Percentiles rank a stretch among this genome's conserved stretches.
phyloP scores from a whole-genome alignment of 2,113 vertebrate species.

The Coryphaenoides rupestris region DNA sequence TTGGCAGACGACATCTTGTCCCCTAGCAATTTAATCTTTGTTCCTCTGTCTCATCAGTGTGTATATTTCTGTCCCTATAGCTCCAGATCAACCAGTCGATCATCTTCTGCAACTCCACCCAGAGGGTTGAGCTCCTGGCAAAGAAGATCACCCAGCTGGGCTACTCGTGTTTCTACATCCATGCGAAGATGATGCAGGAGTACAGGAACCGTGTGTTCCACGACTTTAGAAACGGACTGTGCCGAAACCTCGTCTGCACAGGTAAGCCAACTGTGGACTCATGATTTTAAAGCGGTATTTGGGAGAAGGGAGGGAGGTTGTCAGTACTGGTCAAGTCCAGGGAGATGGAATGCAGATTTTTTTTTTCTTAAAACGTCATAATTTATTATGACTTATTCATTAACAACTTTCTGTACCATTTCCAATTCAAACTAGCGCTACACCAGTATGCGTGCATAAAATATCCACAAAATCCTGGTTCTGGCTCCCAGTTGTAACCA shows the following conservation, averaged over 20 bases:
- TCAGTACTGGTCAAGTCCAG: too few relatives aligned
- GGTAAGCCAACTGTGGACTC: slow-evolving; percentile 35
- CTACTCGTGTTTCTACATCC: slow-evolving; percentile 74
- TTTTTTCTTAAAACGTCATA: too few relatives aligned
- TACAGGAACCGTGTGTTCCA: slow-evolving; percentile 58
- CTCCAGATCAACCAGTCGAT: slow-evolving; percentile 75
- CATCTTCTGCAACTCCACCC: slow-evolving; percentile 74
- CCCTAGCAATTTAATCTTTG: too few relatives aligned
- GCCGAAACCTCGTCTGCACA: slow-evolving; percentile 72
- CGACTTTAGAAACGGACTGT: slow-evolving; percentile 72
- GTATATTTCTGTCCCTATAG: slow-evolving; percentile 29
- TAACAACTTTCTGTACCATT: too few relatives aligned
- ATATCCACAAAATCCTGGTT: too few relatives aligned
- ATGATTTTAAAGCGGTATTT: neutral
- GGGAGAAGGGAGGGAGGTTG: too few relatives aligned
- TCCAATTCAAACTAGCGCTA: too few relatives aligned
- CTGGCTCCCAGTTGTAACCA: too few relatives aligned
- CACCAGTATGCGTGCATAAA: too few relatives aligned
- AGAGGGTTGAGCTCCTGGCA: slow-evolving; percentile 70
- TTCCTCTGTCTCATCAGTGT: neutral
- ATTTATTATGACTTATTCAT: too few relatives aligned
- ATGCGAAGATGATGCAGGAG: slow-evolving; percentile 75
- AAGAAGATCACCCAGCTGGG: slow-evolving; percentile 73
- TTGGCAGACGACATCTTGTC: too few relatives aligned
- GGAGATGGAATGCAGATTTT: neutral